Conservation (phyloP, 2,888 invertebrate species). For the Macrosoma leucophasiata region DNA sequence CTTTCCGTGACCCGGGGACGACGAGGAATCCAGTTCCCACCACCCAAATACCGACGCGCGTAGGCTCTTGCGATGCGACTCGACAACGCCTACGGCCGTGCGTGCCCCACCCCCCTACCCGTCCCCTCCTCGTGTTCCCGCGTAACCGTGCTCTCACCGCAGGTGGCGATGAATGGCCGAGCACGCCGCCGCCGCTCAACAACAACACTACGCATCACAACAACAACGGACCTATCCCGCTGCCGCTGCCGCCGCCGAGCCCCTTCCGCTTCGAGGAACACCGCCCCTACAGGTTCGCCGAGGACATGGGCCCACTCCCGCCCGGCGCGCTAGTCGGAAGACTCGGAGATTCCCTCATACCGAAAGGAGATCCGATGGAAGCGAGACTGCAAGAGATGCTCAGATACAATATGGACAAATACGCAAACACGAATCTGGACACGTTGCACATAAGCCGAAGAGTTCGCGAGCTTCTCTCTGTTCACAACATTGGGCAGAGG, state of each 20-base stretch:
- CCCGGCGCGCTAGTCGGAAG: slow-evolving; percentile 90
- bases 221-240: slow-evolving; percentile 67
- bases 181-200: slow-evolving; percentile 69
- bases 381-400: slow-evolving; percentile 95
- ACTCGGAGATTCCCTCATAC: slow-evolving; percentile 91
- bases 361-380: slow-evolving; percentile 96
- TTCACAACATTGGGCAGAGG: slow-evolving; percentile 98
- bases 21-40: slow-evolving; percentile 57
- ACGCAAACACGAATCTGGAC: slow-evolving; percentile 94
- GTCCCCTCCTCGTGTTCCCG: slow-evolving; percentile 87
- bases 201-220: slow-evolving; percentile 75
- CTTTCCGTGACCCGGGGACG: slow-evolving; percentile 45
- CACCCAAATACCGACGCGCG: slow-evolving; percentile 55
- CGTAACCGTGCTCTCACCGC: slow-evolving; percentile 68
- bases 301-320: slow-evolving; percentile 83
- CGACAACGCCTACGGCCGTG: slow-evolving; percentile 54
- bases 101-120: slow-evolving; percentile 51
- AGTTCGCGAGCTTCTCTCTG: slow-evolving; percentile 94
- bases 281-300: slow-evolving; percentile 88
- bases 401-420: slow-evolving; percentile 96
- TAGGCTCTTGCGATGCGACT: slow-evolving; percentile 47
- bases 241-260: slow-evolving; percentile 70
- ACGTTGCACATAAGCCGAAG: slow-evolving; percentile 95
- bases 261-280: slow-evolving; percentile 90
- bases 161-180: slow-evolving; percentile 72